Base-by-base conservation (phyloP, 2,888 invertebrate species). In the Tipula confusa region DNA sequence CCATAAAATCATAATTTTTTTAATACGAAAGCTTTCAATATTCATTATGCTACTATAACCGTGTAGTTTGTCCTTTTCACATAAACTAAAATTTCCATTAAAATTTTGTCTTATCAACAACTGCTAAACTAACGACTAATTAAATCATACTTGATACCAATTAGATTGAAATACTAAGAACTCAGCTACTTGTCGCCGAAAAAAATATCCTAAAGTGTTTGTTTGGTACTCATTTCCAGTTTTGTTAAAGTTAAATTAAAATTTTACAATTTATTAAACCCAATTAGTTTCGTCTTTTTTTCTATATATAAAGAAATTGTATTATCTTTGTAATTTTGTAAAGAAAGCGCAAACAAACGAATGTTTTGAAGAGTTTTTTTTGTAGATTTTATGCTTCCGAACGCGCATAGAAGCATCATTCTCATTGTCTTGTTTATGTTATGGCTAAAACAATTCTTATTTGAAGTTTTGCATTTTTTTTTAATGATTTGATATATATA, bases 181-280 rank as follows among this genome's bases (percentile, higher is more conserved):
- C 64, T 9, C n/a, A n/a, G n/a, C 9, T 64, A 48, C 64, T 24
- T 24, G n/a, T 64, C 3, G 24, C 1, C 15, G 15, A 18, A 15
- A 43, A 4, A 64, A 18, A 9, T 13, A 64, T 64, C 11, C 43
- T 15, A 24, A 24, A 64, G 24, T 64, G n/a, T 36, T 36, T 36
- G 36, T 64, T 24, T 9, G 18, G 64, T 9, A 64, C 24, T 18
- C 18, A 64, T 24, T 64, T 64, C 24, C 9, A 24, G n/a, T 43
- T 43, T 24, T 24, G 24, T 24, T 64, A 11, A 33, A 33, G 11
- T 33, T 33, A 64, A 64, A 64, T 11, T 24, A 64, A 64, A 64
- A 64, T 24, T 64, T 64, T 64, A 64, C 64, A 64, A 64, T 64
- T 64, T 64, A 64, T 64, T 64, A 18, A 64, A 64, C 64, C n/a